Evolutionary conservation across 2,113 vertebrate genomes (phyloP).

Genomic region (Sorex araneus): DNA sequence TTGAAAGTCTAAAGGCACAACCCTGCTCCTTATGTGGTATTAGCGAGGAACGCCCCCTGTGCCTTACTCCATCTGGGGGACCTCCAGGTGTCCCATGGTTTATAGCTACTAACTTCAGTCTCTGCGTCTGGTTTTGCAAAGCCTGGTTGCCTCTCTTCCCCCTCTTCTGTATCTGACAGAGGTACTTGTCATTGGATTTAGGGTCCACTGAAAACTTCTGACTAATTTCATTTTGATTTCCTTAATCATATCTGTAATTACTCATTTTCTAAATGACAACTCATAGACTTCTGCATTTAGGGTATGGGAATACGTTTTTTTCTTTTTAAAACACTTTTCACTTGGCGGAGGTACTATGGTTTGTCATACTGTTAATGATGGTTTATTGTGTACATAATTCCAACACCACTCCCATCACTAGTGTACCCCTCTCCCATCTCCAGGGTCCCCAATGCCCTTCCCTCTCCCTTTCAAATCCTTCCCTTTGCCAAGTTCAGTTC

Average conservation of each 20-base stretch:
- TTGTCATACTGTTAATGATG: too few species aligned
- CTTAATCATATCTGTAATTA: constrained; percentile 7
- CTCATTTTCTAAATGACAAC: background rate
- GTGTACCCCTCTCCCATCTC: too few species aligned
- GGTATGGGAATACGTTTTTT: background rate
- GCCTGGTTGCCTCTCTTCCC: background rate
- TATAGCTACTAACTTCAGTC: background rate
- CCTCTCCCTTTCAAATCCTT: too few species aligned
- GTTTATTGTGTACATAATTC: too few species aligned
- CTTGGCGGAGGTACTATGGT: too few species aligned
- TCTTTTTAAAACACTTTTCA: too few species aligned
- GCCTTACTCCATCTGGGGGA: background rate
- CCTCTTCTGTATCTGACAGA: background rate
- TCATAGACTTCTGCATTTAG: background rate
- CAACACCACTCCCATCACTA: too few species aligned
- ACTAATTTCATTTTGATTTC: background rate
- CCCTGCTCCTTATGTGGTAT: too few species aligned
- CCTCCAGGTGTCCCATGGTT: background rate
- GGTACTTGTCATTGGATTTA: background rate
- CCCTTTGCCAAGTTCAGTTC: too few species aligned
- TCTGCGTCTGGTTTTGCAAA: constrained; percentile 30
- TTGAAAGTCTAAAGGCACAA: background rate
- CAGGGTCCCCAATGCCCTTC: too few species aligned
- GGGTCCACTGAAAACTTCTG: background rate
- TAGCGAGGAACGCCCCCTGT: background rate